Base-by-base conservation (phyloP, 2,113 vertebrate genomes). In the Hippocampus zosterae region DNA sequence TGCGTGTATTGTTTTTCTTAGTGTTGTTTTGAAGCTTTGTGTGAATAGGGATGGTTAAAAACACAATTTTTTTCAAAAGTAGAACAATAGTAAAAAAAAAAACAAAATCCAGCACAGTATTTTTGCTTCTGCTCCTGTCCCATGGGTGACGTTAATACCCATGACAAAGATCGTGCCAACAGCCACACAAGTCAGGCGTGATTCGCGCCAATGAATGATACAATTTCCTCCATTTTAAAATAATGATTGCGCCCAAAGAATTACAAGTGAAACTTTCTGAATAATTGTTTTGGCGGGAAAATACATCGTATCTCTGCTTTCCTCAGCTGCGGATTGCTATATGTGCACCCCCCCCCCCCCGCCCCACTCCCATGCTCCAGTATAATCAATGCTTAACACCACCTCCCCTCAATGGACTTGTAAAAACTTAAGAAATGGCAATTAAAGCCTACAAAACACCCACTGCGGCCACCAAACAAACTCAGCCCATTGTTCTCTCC, bases 401-500 rank as follows among this genome's bases (percentile, higher is more conserved):
- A 67, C 70, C 56, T 67, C 67, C 63, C 73, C 75, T 85, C 80
- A 86, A 82, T 72, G 70, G 77, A 80, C 75, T 76, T 78, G 81
- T 75, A 70, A 87, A 88, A 74, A 82, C 79, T 88, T 88, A 84
- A 79, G 82, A 80, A 83, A 85, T 71, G 76, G 78, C 81, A 83
- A 81, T 88, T 87, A 85, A 88, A 82, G 60, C 78, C 73, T 64
- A 81, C 76, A 81, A 81, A 83, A 81, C 75, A 75, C 75, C 55
- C 69, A 78, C 70, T 63, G 71, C 50, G 67, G 55, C 73, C 75
- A 69, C 79, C 81, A 84, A 88, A 87, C 71, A 87, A 87, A 86
- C 85, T 63, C 66, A 42, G 46, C 62, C 74, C 72, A 70, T 78
- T 70, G 62, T 78, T 62, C 77, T 72, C 71, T 70, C 68, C 68